Percentiles rank a stretch among this genome's conserved stretches.
These are phyloP conservation scores for Neotoma lepida DNA, from an alignment of 2,113 vertebrate species.

Conservation along the genomic window DNA sequence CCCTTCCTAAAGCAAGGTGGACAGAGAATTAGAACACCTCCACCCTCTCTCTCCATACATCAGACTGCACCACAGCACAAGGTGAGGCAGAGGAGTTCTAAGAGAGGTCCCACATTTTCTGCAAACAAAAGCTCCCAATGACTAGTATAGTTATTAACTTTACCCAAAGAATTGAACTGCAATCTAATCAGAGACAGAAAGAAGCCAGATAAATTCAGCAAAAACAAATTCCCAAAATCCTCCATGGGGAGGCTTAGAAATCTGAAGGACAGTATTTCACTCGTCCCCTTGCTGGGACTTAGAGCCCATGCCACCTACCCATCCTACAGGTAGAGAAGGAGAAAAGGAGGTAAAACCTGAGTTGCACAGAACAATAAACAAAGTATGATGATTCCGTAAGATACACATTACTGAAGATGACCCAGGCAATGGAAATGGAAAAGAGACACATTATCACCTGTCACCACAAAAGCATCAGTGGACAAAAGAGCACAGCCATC, in stretches of 20 bases:
- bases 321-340: neutral
- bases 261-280: neutral
- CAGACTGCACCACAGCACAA: neutral
- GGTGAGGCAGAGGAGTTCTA: neutral
- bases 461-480: neutral
- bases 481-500: constrained; percentile 29
- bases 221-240: constrained; percentile 34
- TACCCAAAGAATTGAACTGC: constrained; percentile 2
- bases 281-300: neutral
- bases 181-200: constrained; percentile 23
- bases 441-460: constrained; percentile 33
- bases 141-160: neutral
- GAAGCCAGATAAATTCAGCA: constrained; percentile 3
- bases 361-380: constrained; percentile 2
- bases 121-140: neutral
- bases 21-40: neutral
- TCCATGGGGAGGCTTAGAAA: neutral
- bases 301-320: neutral
- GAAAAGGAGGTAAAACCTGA: neutral
- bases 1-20: neutral
- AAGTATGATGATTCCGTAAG: neutral
- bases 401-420: constrained; percentile 14
- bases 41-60: neutral
- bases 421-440: constrained; percentile 8
- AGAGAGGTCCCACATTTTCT: neutral